Conservation (phyloP, 2,888 invertebrate species). For the Dynastes maya region DNA sequence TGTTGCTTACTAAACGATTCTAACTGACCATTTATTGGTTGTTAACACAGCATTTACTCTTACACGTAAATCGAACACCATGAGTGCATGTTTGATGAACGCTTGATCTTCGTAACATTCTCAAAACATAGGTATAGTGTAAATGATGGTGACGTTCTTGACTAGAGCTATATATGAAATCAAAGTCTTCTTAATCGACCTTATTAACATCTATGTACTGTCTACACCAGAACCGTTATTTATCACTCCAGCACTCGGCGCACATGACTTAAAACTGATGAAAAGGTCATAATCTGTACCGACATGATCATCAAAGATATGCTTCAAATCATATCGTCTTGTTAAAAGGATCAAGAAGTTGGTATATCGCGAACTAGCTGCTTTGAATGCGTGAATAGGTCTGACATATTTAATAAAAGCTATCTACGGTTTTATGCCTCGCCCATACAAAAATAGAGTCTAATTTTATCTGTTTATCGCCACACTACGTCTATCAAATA, state of each 20-base stretch:
- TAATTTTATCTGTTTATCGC: slow-evolving; percentile 61
- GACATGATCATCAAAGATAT: slow-evolving; percentile 58
- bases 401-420: slow-evolving; percentile 65
- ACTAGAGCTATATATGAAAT: too few relatives aligned
- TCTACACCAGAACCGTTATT: slow-evolving; percentile 60
- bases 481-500: slow-evolving; percentile 67
- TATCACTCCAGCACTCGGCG: slow-evolving; percentile 60
- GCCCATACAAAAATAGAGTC: slow-evolving; percentile 61
- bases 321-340: slow-evolving; percentile 65
- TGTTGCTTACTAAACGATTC: too few relatives aligned
- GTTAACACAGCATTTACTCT: too few relatives aligned
- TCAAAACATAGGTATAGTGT: too few relatives aligned
- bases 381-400: slow-evolving; percentile 64
- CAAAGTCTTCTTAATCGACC: too few relatives aligned
- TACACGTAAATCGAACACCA: too few relatives aligned
- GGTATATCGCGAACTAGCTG: slow-evolving; percentile 64
- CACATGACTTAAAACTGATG: slow-evolving; percentile 61
- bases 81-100: too few relatives aligned
- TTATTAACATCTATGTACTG: slow-evolving; percentile 56
- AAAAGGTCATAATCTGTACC: slow-evolving; percentile 57
- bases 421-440: slow-evolving; percentile 63
- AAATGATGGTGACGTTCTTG: too few relatives aligned
- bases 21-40: too few relatives aligned
- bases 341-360: slow-evolving; percentile 65
- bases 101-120: too few relatives aligned